Evolutionary conservation across 1,140 invertebrate species (phyloP), one percentile per base, ranked within the genome.

Genomic region (Drosophila elegans): DNA sequence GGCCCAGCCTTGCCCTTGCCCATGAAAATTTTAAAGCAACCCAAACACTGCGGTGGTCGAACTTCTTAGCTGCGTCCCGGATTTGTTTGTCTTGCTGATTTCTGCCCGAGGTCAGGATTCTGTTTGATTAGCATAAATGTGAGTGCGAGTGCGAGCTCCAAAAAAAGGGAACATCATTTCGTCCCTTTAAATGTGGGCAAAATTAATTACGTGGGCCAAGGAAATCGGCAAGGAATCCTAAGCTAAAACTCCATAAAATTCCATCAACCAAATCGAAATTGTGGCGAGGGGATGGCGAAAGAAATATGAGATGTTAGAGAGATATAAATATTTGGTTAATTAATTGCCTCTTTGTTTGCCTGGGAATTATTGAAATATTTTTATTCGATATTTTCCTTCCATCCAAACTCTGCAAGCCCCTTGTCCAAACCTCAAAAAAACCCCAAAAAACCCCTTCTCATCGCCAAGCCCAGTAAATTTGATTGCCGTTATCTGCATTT

Each of bases 91-190:
- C 56, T 84, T 84, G 64, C 66, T 61, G 75, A 72, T 88, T 77
- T 78, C 52, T 66, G 84, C 84, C 84, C 59, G 73, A 88, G 84
- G 84, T 88, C 80, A 88, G 84, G 84, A 84, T 88, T 88, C 55
- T 89, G 84, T 88, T 88, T 88, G 85, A 88, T 88, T 88, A 89
- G 74, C 83, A 88, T 88, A 83, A 89, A 89, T 89, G 78, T 77
- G 42, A 38, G 49, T 56, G 45, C 21, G 45, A 63, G 59, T 56
- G 45, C 21, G 45, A 63, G 39, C 46, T 3, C 39, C 21, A 72
- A 74, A 86, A 79, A 76, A 54, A 54, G 46, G 56, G n/a, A 32
- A 21, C 16, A 21, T 21, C 32, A 36, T n/a, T 48, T 68, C 59
- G 38, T 67, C 55, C 48, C 66, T 52, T 55, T 55, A 56, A 71